Conservation (phyloP, 2,797 vertebrate genomes). For the Knipowitschia caucasica region DNA sequence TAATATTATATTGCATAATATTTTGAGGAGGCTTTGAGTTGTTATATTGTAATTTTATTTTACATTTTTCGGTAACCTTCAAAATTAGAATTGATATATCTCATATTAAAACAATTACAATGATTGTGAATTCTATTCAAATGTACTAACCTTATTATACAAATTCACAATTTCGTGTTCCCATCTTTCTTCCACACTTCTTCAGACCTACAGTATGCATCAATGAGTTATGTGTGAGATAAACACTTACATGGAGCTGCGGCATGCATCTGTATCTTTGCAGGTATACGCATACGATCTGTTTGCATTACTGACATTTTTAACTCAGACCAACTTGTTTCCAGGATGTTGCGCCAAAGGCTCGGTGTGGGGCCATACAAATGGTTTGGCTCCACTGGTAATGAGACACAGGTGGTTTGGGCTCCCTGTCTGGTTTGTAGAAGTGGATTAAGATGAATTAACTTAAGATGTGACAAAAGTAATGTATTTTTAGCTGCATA, state of each 20-base stretch:
- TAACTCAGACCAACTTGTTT: constrained; percentile 26
- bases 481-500: constrained; percentile 1
- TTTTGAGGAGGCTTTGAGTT: too few species aligned
- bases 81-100: too few species aligned
- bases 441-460: constrained; percentile 9
- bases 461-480: constrained; percentile 11
- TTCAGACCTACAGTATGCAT: not conserved
- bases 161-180: too few species aligned
- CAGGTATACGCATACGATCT: constrained; percentile 40
- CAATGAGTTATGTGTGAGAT: constrained; percentile 20
- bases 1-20: too few species aligned
- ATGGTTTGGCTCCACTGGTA: constrained; percentile 25
- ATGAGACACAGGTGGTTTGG: constrained; percentile 7
- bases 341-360: constrained; percentile 34
- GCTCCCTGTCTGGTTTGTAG: constrained; percentile 1
- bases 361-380: constrained; percentile 28
- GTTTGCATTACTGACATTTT: constrained; percentile 56
- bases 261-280: constrained; percentile 26
- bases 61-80: too few species aligned
- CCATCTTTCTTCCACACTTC: too few species aligned
- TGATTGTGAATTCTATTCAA: too few species aligned
- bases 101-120: too few species aligned
- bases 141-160: too few species aligned
- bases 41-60: too few species aligned
- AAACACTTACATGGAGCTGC: constrained; percentile 18